Percentiles rank a stretch among this genome's conserved stretches.
These are phyloP conservation scores for Astropecten irregularis DNA, from an alignment of 53 echinoderm and acorn worm species.

Conservation along the genomic window DNA sequence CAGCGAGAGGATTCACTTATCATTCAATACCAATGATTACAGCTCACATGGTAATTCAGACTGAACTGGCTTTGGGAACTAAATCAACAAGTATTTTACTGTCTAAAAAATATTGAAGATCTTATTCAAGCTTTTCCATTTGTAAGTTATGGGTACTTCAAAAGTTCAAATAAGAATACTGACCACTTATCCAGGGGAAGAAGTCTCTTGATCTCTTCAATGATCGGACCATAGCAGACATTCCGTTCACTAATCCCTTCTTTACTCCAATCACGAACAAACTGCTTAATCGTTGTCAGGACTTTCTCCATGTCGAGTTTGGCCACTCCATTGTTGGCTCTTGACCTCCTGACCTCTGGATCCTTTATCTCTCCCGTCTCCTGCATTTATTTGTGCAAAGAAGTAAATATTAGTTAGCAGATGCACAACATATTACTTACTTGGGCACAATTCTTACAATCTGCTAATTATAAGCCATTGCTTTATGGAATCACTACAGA, in stretches of 20 bases:
- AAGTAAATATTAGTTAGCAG: not conserved
- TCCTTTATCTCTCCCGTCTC: conserved; percentile 11
- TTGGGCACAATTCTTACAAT: too few relatives aligned
- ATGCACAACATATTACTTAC: too few relatives aligned
- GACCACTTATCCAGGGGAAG: conserved; percentile 66
- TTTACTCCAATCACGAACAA: conserved; percentile 90
- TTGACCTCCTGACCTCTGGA: not conserved
- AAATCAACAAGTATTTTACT: too few relatives aligned
- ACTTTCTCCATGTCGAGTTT: conserved; percentile 93
- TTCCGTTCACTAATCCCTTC: conserved; percentile 80
- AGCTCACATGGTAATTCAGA: too few relatives aligned
- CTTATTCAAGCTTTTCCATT: too few relatives aligned
- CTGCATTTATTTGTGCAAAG: not conserved
- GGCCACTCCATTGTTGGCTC: conserved; percentile 5
- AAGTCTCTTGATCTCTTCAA: conserved; percentile 73
- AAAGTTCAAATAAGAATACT: too few relatives aligned
- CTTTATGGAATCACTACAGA: too few relatives aligned
- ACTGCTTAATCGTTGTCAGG: conserved; percentile 91
- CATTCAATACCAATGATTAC: too few relatives aligned
- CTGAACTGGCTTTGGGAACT: too few relatives aligned
- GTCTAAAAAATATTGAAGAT: too few relatives aligned
- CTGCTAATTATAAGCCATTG: not conserved
- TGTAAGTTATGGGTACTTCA: too few relatives aligned
- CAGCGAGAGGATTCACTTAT: too few relatives aligned
- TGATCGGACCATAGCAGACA: conserved; percentile 84